Percentiles rank a stretch among this genome's conserved stretches.
Evolutionary conservation across 1,140 invertebrate species (phyloP).

Genomic region (Drosophila rhopaloa): DNA sequence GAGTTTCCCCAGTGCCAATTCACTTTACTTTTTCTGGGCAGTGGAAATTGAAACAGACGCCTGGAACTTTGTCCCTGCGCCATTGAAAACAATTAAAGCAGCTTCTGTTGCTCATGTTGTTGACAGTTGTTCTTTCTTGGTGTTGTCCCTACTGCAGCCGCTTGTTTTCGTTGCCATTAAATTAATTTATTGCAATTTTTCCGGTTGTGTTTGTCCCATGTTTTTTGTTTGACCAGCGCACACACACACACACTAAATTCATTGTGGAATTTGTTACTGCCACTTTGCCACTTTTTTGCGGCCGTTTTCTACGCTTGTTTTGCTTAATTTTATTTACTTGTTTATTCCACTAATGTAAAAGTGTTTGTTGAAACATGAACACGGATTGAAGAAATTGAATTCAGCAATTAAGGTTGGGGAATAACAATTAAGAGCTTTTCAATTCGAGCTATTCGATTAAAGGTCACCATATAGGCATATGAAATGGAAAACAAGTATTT

Average conservation of each 20-base stretch:
- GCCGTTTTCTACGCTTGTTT: conserved; percentile 7
- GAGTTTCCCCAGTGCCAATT: conserved; percentile 14
- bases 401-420: conserved; percentile 18
- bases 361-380: background rate
- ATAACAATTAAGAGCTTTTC: background rate
- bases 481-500: too few species aligned
- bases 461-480: background rate
- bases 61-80: conserved; percentile 23
- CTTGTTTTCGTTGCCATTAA: conserved; percentile 53
- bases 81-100: conserved; percentile 54
- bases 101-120: conserved; percentile 30
- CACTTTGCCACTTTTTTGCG: conserved; percentile 5
- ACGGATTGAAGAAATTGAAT: conserved; percentile 35
- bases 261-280: conserved; percentile 14
- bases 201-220: conserved; percentile 1
- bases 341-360: background rate
- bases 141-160: conserved; percentile 8
- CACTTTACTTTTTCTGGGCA: conserved; percentile 5
- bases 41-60: conserved; percentile 11
- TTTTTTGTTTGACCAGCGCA: conserved; percentile 38
- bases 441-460: background rate
- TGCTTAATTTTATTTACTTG: conserved; percentile 21
- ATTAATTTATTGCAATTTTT: conserved; percentile 63
- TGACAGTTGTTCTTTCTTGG: conserved; percentile 13
- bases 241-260: conserved; percentile 14